phyloP scores from a whole-genome alignment of 2,113 vertebrate species.

The Mirounga angustirostris region DNA sequence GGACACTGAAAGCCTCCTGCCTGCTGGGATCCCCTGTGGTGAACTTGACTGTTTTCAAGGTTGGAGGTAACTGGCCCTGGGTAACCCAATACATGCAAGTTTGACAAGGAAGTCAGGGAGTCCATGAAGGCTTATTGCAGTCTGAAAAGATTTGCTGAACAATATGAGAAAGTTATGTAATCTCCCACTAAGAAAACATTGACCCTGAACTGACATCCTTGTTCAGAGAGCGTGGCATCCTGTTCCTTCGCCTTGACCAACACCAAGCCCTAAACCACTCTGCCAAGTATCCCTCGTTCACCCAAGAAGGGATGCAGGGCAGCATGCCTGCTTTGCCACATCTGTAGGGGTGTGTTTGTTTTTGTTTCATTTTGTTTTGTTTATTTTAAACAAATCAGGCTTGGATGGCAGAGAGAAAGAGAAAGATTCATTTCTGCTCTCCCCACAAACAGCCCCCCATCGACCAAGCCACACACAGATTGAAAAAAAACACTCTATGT shows the following conservation, averaged over 20 bases:
- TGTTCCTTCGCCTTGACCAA: background rate
- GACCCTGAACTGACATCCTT: too few relatives aligned
- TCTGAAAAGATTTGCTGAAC: too few relatives aligned
- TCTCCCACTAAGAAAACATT: background rate
- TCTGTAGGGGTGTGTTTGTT: background rate
- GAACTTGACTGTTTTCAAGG: accelerated
- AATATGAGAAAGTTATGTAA: background rate
- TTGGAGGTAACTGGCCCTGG: slow-evolving; percentile 40
- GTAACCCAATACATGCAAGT: accelerated
- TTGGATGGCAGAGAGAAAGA: background rate
- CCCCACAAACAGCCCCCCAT: background rate
- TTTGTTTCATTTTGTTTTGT: too few relatives aligned
- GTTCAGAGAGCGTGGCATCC: background rate
- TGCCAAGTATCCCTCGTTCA: too few relatives aligned
- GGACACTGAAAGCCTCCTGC: background rate
- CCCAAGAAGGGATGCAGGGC: too few relatives aligned
- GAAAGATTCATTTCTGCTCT: background rate
- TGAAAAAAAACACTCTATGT: background rate
- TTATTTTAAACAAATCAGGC: background rate
- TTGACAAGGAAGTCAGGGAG: background rate
- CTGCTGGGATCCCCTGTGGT: background rate
- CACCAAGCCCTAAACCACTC: accelerated
- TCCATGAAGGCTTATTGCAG: accelerated
- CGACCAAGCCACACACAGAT: background rate
- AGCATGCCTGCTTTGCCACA: background rate